A percentile compares a stretch with the other conserved stretches of the same genome.
These are phyloP conservation scores for Chloromyia formosa DNA, from an alignment of 2,888 invertebrate species.

Conservation along the genomic window DNA sequence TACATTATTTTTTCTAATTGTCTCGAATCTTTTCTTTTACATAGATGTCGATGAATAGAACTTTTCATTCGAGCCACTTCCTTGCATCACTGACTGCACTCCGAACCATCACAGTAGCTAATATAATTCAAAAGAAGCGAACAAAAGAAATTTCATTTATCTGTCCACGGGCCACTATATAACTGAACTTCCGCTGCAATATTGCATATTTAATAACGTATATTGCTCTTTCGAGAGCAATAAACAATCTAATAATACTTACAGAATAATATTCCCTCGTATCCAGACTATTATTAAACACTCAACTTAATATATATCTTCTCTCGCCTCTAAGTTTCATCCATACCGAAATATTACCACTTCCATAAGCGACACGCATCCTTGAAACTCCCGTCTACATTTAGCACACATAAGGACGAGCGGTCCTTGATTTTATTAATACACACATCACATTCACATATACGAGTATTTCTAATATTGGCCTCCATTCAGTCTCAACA, in stretches of 20 bases:
- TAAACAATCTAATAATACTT: constrained; percentile 2
- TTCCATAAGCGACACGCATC: neutral
- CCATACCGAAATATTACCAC: neutral
- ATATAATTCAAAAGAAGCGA: no score
- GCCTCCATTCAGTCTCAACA: neutral
- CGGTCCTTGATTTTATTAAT: constrained; percentile 26
- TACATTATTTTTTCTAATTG: no score
- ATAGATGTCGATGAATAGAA: no score
- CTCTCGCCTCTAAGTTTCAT: no score
- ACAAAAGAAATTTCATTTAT: no score
- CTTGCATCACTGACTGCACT: no score
- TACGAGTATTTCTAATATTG: neutral
- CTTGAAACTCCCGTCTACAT: neutral
- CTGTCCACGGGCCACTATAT: no score
- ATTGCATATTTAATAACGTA: neutral
- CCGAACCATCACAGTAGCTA: no score
- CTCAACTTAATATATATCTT: no score
- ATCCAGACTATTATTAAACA: neutral
- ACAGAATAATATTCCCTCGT: neutral
- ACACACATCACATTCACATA: neutral
- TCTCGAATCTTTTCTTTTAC: no score
- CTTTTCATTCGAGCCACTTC: no score
- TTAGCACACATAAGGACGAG: neutral
- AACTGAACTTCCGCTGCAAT: no score
- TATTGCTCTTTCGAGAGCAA: neutral